Evolutionary conservation across 2,797 vertebrate species (phyloP), one percentile per base, ranked within the genome.

Genomic region (Cephalopachus bancanus): DNA sequence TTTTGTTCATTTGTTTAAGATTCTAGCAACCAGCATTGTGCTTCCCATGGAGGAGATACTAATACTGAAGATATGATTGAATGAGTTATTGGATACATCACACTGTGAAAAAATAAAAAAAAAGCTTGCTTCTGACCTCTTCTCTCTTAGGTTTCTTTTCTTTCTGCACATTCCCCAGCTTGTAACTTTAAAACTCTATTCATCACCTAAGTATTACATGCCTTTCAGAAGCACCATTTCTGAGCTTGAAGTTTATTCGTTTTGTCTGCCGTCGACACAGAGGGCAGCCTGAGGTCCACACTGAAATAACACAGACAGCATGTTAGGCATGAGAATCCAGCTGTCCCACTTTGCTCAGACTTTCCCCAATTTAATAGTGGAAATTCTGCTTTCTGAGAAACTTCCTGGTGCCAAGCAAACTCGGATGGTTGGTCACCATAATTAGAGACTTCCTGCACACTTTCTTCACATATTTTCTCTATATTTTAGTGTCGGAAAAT

Each of bases 301-400:
- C 51, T 55, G 53, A 89, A 97, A 81, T 75, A 80, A 76, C 9
- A 51, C n/a, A 72, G 17, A 67, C 12, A 24, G 19, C 12, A 26
- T 24, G 7, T 67, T n/a, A 55, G 8, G 14, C 55, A 12, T 19
- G 76, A 71, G 33, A 33, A 33, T 14, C 11, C 53, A 62, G 26
- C 44, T 24, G 1, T 49, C 57, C 30, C 12, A 0, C 15, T 83
- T 84, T 85, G 37, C n/a, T 12, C 8, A 60, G 60, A 71, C 3
- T 26, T 76, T 71, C 30, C 26, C 65, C 20, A 57, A 37, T 72
- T 97, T 80, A 89, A 86, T 28, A 93, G 26, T 53, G 14, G n/a
- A 93, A 95, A 7, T 57, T 24, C 71, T 69, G 28, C 17, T 83
- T 90, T 53, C 17, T 33, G 49, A 49, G 79, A 87, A 94, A 65